Percentiles rank a stretch among this genome's conserved stretches.
phyloP scores from a whole-genome alignment of 2,888 invertebrate genomes.

The Clunio marinus region DNA sequence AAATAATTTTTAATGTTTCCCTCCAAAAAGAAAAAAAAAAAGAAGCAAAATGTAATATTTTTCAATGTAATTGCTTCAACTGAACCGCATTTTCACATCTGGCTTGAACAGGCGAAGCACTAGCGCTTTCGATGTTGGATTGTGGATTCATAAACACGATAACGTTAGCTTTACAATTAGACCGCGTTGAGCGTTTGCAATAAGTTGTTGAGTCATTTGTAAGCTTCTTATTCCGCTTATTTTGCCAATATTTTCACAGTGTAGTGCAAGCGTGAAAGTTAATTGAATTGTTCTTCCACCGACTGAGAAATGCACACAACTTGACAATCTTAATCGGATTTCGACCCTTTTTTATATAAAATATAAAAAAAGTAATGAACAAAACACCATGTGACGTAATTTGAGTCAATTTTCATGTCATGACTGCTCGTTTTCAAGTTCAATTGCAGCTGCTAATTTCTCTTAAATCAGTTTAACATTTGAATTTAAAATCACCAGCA shows the following conservation, averaged over 20 bases:
- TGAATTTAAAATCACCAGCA: neutral
- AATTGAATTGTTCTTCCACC: slow-evolving; percentile 30
- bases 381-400: slow-evolving; percentile 27
- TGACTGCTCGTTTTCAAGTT: slow-evolving; percentile 39
- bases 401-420: slow-evolving; percentile 28
- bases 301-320: slow-evolving; percentile 16
- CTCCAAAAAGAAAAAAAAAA: neutral
- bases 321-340: slow-evolving; percentile 37
- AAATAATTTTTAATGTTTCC: slow-evolving; percentile 24
- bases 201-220: slow-evolving; percentile 6
- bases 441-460: slow-evolving; percentile 26
- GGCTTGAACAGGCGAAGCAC: neutral
- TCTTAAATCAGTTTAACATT: neutral
- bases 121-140: neutral
- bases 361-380: slow-evolving; percentile 11
- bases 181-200: neutral
- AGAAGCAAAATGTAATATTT: too few relatives aligned
- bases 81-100: slow-evolving; percentile 36
- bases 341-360: slow-evolving; percentile 9
- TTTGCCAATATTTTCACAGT: neutral
- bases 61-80: slow-evolving; percentile 26
- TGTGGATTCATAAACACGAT: neutral
- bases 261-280: too few relatives aligned
- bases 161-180: too few relatives aligned
- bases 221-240: slow-evolving; percentile 28